These are phyloP conservation scores for Osmerus eperlanus DNA, from an alignment of 2,113 vertebrate species.

Conservation along the genomic window DNA sequence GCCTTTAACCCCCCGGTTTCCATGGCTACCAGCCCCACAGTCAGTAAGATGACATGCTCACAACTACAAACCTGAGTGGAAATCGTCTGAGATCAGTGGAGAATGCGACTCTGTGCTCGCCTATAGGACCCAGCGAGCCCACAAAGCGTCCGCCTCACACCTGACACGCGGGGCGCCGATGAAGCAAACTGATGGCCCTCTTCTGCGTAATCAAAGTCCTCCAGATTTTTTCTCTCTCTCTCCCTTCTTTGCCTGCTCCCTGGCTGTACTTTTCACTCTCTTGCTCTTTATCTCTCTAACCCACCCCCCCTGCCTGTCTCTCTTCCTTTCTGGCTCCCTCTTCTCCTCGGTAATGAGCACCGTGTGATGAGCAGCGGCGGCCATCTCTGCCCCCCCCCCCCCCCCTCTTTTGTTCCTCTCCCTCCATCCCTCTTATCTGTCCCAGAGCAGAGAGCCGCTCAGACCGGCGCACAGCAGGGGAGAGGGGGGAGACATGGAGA, in stretches of 20 bases:
- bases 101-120: too few relatives aligned
- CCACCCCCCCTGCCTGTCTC: constrained; percentile 6
- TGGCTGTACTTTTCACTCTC: not conserved
- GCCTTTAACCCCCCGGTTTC: constrained; percentile 73
- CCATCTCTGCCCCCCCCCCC: constrained; percentile 10
- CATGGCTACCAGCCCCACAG: constrained; percentile 72
- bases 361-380: constrained; percentile 36
- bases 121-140: too few relatives aligned
- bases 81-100: not conserved
- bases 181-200: not conserved
- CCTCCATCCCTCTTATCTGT: constrained; percentile 58
- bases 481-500: not conserved
- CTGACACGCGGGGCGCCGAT: not conserved
- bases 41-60: constrained; percentile 60
- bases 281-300: constrained; percentile 14
- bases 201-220: not conserved
- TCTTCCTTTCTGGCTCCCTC: constrained; percentile 23
- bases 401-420: not conserved
- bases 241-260: constrained; percentile 6
- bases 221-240: not conserved
- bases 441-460: constrained; percentile 38
- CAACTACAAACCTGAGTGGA: not conserved
- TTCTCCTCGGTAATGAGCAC: constrained; percentile 50
- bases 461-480: constrained; percentile 20
- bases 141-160: not conserved